These are phyloP conservation scores for Flexamia atlantica DNA, from an alignment of 2,888 invertebrate genomes.

Conservation along the genomic window DNA sequence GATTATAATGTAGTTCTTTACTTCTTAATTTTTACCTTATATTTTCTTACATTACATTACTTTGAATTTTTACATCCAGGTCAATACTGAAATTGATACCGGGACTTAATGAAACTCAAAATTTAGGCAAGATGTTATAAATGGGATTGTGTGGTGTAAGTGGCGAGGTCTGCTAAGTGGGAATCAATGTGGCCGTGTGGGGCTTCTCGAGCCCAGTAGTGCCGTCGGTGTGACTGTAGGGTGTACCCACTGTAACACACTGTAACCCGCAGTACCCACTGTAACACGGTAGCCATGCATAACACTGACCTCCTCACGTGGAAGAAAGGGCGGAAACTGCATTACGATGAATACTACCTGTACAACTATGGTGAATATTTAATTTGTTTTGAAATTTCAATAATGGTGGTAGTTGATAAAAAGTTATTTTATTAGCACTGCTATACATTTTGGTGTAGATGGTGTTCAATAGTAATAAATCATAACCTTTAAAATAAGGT, in stretches of 20 bases:
- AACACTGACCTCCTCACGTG: constrained; percentile 54
- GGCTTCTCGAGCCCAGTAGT: constrained; percentile 20
- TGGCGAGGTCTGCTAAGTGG: constrained; percentile 17
- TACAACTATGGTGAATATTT: constrained; percentile 10
- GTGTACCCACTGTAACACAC: constrained; percentile 14
- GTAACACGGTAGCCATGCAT: background rate
- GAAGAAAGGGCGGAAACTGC: constrained; percentile 53
- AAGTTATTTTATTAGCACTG: too few species aligned
- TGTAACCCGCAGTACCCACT: too few species aligned
- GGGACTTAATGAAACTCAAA: background rate
- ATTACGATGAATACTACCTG: constrained; percentile 35
- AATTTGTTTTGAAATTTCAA: background rate
- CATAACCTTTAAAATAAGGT: too few species aligned
- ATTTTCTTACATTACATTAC: too few species aligned
- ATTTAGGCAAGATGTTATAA: background rate
- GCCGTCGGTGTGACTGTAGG: background rate
- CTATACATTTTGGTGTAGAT: too few species aligned
- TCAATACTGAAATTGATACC: too few species aligned
- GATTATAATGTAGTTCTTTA: too few species aligned
- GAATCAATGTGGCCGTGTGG: constrained; percentile 26
- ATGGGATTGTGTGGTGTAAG: constrained; percentile 25
- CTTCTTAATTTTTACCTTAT: too few species aligned
- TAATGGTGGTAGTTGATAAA: too few species aligned
- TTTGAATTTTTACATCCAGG: too few species aligned
- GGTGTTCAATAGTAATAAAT: too few species aligned